These are phyloP conservation scores for Anthophora plumipes DNA, from an alignment of 2,888 invertebrate genomes.

Conservation along the genomic window DNA sequence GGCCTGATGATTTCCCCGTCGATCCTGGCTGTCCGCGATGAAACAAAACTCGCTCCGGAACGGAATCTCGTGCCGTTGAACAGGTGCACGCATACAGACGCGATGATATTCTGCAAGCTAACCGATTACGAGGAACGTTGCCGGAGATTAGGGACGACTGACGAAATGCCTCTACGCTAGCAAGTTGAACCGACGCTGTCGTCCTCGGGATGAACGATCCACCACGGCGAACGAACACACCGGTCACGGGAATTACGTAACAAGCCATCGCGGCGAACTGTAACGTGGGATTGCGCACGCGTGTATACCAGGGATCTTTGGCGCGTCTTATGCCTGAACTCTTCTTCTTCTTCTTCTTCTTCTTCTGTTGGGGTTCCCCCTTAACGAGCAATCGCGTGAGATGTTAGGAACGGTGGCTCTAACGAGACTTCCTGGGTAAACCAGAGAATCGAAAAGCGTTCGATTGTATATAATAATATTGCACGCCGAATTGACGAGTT, in stretches of 20 bases:
- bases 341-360: too few species aligned
- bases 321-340: constrained; percentile 4
- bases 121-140: constrained; percentile 12
- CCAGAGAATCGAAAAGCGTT: not conserved
- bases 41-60: constrained; percentile 14
- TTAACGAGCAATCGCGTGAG: constrained; percentile 17
- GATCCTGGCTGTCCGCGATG: constrained; percentile 45
- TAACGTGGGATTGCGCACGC: constrained; percentile 34
- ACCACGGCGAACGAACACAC: not conserved
- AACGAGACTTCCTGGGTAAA: constrained; percentile 15
- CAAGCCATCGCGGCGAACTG: constrained; percentile 26
- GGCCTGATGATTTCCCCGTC: not conserved
- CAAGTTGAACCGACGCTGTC: not conserved
- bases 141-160: constrained; percentile 20
- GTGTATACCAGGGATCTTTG: too few species aligned
- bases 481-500: not conserved
- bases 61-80: constrained; percentile 37
- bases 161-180: not conserved
- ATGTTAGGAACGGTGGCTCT: not conserved
- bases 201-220: constrained; percentile 33
- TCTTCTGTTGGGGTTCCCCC: not conserved
- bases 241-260: constrained; percentile 17
- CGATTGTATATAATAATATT: not conserved
- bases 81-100: constrained; percentile 50
- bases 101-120: constrained; percentile 29